A percentile compares a stretch with the other conserved stretches of the same genome.
phyloP scores from a whole-genome alignment of 2,888 invertebrate species.

The Nymphalis c-album region DNA sequence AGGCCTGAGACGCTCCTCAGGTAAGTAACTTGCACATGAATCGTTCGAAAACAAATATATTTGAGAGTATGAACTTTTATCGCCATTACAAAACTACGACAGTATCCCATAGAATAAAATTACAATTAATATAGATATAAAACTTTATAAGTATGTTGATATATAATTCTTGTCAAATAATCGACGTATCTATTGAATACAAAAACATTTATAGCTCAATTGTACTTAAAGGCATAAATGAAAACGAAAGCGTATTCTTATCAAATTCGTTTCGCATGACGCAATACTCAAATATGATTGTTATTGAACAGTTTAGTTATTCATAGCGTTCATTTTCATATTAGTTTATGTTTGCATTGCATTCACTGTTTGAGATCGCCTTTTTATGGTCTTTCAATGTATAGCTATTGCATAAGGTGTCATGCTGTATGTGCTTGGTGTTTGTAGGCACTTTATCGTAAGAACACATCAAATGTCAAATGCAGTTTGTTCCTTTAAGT shows the following conservation, averaged over 20 bases:
- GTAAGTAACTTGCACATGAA: constrained; percentile 69
- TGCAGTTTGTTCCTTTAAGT: constrained; percentile 69
- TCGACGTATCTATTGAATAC: not conserved
- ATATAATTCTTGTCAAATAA: not conserved
- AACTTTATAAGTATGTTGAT: not conserved
- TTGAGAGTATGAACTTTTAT: not conserved
- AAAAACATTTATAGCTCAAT: not conserved
- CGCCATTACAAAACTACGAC: not conserved
- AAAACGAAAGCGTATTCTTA: constrained; percentile 6
- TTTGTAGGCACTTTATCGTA: constrained; percentile 54
- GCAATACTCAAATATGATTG: constrained; percentile 32
- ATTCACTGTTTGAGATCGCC: constrained; percentile 41
- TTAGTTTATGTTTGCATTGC: constrained; percentile 41
- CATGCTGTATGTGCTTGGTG: constrained; percentile 43
- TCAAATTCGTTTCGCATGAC: constrained; percentile 16
- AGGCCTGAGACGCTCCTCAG: constrained; percentile 88
- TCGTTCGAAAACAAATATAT: constrained; percentile 25
- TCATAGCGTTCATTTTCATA: constrained; percentile 43
- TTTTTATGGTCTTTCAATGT: constrained; percentile 40
- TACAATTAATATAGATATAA: not conserved
- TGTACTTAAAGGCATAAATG: not conserved
- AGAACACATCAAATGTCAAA: constrained; percentile 60
- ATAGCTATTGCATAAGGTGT: constrained; percentile 39
- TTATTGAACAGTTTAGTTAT: constrained; percentile 42
- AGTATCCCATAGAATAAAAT: not conserved